Base-by-base conservation (phyloP, 2,797 vertebrate genomes). In the Denticeps clupeoides region DNA sequence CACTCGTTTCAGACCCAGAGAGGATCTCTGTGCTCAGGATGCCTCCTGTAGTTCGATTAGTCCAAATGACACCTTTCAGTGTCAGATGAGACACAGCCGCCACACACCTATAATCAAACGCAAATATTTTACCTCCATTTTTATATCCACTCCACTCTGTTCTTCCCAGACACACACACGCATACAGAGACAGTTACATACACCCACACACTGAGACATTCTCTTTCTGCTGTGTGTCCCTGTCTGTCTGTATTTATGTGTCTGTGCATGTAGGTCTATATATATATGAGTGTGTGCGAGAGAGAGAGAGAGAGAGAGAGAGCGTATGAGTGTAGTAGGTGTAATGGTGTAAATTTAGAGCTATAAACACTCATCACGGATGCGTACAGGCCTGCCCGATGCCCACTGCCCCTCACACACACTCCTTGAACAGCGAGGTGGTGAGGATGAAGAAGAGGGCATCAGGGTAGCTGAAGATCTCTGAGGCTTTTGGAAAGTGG, bases 231-330 rank as follows among this genome's bases (percentile, higher is more conserved):
- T 23, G 23, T 5, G 23, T 25, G 5, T 25, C 24, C 25, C 24
- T 25, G 24, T 25, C 25, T 8, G 27, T 27, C 2, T 8, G 9
- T 32, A 31, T 32, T 2, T 32, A 12, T 48, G 29, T 51, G 23
- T 22, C 13, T 45, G 42, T 68, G 21, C 41, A 13, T 53, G 28
- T 32, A 46, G 40, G 10, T 12, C 29, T 40, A 31, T 38, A 32
- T 38, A 49, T 43, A 40, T n/a, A 28, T 33, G 49, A 16, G 40
- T 33, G 28, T 31, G 26, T 6, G 24, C 41, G 37, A 33, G 18
- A 28, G 37, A 29, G 47, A 13, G 23, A 29, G 38, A 7, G 12
- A 41, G 16, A 6, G 11, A 22, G 6, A 31, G 13, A 43, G 37
- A 31, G 28, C 45, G 21, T 25, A 41, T 45, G 21, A 12, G 26